Conservation (phyloP, 2,888 invertebrate genomes). For the Hypselothyrea guttata region DNA sequence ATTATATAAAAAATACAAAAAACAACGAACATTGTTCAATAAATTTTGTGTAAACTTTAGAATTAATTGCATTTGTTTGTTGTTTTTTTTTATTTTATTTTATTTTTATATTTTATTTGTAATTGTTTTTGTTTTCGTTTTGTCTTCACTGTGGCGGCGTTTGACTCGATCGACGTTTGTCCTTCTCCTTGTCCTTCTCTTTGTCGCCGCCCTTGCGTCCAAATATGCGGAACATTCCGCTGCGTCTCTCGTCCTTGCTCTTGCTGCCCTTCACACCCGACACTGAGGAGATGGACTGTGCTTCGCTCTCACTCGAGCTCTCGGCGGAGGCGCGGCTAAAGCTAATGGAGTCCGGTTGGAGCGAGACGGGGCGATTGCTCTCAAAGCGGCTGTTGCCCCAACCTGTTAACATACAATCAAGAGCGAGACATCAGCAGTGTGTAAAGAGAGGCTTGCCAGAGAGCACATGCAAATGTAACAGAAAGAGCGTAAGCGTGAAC, state of each 20-base stretch:
- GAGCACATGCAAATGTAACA: conserved; percentile 57
- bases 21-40: conserved; percentile 46
- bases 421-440: conserved; percentile 14
- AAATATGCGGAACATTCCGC: conserved; percentile 82
- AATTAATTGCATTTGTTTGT: conserved; percentile 4
- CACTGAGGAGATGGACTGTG: conserved; percentile 82
- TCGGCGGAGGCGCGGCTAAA: conserved; percentile 80
- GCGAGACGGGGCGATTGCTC: conserved; percentile 80
- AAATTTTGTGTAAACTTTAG: conserved; percentile 25
- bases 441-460: background rate
- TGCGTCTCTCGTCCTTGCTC: conserved; percentile 81
- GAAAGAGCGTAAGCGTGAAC: conserved; percentile 13
- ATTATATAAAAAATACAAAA: conserved; percentile 69
- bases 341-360: conserved; percentile 79
- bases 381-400: conserved; percentile 82
- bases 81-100: conserved; percentile 13
- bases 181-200: conserved; percentile 77
- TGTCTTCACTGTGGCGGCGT: conserved; percentile 72
- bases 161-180: conserved; percentile 80
- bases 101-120: conserved; percentile 4
- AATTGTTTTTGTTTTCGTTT: background rate
- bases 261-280: conserved; percentile 81
- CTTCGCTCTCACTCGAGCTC: conserved; percentile 83
- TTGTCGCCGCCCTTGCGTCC: conserved; percentile 80
- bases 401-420: too few relatives aligned